phyloP scores from a whole-genome alignment of 2,113 vertebrate species.

The Dolichallabes microphthalmus region DNA sequence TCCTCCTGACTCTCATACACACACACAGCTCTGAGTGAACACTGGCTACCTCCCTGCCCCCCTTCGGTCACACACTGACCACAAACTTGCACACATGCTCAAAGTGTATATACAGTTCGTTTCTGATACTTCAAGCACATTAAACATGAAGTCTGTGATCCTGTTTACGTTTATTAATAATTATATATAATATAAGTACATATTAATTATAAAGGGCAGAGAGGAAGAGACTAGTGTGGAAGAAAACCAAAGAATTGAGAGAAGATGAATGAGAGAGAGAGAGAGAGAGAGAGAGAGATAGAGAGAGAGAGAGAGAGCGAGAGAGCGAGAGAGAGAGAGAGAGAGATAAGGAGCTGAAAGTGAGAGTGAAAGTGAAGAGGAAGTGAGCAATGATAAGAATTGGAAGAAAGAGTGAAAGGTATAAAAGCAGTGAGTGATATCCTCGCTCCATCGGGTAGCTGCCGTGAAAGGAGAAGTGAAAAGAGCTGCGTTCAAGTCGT shows the following conservation, averaged over 20 bases:
- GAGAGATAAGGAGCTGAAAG: not conserved
- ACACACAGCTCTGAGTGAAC: constrained; percentile 31
- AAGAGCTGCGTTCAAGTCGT: not conserved
- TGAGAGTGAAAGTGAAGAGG: not conserved
- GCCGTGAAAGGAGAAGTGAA: not conserved
- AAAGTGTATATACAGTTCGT: not conserved
- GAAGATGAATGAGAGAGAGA: not conserved
- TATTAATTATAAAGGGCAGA: not conserved
- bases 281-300: no score
- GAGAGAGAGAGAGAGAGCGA: not conserved
- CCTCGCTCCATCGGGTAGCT: not conserved
- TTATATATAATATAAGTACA: no score
- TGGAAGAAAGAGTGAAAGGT: not conserved
- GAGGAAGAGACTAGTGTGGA: not conserved
- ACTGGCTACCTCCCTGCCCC: constrained; percentile 1
- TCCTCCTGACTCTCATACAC: constrained; percentile 36
- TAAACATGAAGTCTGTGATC: not conserved
- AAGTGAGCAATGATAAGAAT: not conserved
- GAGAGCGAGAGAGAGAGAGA: not conserved
- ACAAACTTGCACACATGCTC: not conserved
- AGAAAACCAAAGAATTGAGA: not conserved
- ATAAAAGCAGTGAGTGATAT: not conserved
- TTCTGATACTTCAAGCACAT: not conserved
- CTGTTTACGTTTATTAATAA: not conserved
- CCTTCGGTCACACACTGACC: not conserved